Conservation (phyloP, 2,888 invertebrate genomes). For the Andrena camellia region DNA sequence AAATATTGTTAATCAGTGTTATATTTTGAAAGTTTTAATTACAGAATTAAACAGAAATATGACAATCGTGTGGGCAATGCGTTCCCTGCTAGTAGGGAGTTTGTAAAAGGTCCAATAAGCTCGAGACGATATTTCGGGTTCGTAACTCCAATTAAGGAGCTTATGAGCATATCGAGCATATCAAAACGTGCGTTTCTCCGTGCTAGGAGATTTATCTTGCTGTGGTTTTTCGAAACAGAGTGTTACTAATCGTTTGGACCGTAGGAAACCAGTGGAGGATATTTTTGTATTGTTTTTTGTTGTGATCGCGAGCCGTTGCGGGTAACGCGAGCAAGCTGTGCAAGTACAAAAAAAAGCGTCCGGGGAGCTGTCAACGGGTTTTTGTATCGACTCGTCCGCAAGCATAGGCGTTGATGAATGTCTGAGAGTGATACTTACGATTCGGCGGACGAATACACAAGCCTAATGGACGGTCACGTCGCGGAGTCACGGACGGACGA, state of each 20-base stretch:
- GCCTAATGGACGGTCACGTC: constrained; percentile 95
- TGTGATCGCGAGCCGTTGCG: not conserved
- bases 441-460: constrained; percentile 90
- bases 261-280: not conserved
- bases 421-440: constrained; percentile 87
- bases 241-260: not conserved
- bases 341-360: constrained; percentile 22
- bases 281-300: constrained; percentile 6
- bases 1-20: too few species aligned
- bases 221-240: too few species aligned
- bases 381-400: constrained; percentile 29
- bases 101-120: too few species aligned
- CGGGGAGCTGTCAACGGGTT: constrained; percentile 33
- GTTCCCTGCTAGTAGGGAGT: too few species aligned
- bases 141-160: too few species aligned
- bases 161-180: constrained; percentile 20
- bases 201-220: not conserved
- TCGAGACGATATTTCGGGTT: too few species aligned
- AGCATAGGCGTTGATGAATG: constrained; percentile 81
- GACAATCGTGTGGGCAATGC: too few species aligned
- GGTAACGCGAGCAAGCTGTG: constrained; percentile 23
- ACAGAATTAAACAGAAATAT: too few species aligned
- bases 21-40: too few species aligned
- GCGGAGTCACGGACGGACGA: constrained; percentile 88
- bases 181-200: not conserved